Base-by-base conservation (phyloP, 2,797 vertebrate species). In the Tokudaia muenninki region DNA sequence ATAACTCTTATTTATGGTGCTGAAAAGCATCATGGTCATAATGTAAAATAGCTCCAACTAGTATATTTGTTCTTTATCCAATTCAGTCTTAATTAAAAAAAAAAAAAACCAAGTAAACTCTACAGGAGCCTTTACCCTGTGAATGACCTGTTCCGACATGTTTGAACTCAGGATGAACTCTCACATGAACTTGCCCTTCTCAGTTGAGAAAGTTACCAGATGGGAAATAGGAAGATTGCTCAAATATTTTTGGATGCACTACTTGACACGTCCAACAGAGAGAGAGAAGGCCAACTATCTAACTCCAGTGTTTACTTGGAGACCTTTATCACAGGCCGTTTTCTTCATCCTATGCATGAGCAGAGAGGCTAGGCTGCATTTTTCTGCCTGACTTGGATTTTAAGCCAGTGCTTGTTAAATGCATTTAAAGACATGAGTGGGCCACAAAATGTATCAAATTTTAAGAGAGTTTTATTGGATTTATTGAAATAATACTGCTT, bases 101-200 rank as follows among this genome's bases (percentile, higher is more conserved):
- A 97, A 96, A 86, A 22, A 93, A 97, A 26, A 50, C 87, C 37
- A 50, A 97, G 70, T 99, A 99, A 99, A 99, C 99, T 99, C 98
- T 95, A 98, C 98, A 92, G 99, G 99, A 99, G 99, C 99, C 98
- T 99, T 99, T 98, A 98, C 96, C 98, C 98, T 98, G 98, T 96
- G 98, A 98, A 98, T 99, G 98, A 99, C 99, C 98, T 77, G 90
- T 97, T 98, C 98, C 98, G 99, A 99, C 98, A 99, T 97, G 90
- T 97, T 97, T 99, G 99, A 99, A 99, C 99, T 99, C 98, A 97
- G 92, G 96, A 92, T 99, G 99, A 99, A 99, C 99, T 98, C 98
- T 98, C 96, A 95, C 98, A 98, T 98, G 98, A 99, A 99, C 98
- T 99, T 98, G 97, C 93, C 97, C 96, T 98, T 98, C 98, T 98